Evolutionary conservation across 2,113 vertebrate species (phyloP), one percentile per base, ranked within the genome.

Genomic region (Gobio gobio): DNA sequence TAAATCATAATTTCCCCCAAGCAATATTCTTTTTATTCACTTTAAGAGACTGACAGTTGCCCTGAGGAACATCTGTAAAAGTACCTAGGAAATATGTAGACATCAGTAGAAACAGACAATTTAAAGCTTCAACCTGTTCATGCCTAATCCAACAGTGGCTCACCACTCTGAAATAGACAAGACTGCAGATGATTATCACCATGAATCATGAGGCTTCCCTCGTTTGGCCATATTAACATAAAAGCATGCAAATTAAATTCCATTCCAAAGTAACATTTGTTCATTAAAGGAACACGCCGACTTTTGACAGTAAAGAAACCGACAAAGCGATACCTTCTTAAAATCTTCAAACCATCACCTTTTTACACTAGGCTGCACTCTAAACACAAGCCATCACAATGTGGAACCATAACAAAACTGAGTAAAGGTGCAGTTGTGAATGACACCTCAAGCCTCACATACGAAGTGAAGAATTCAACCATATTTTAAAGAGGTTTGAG

Each of bases 361-460:
- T 54, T 76, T 76, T 51, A 54, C 47, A 75, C 47, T 72, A 40
- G 22, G 20, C 68, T 72, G 22, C 36, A 76, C 47, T 76, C 47
- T 10, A 29, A 54, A 76, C 47, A 76, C 49, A 54, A 26, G 18
- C 49, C 24, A 76, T 29, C 47, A 54, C 74, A 76, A 29, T 29
- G 29, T 29, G 29, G 29, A 54, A 54, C 14, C 49, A 54, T 54
- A 76, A 76, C 26, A 76, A 24, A 76, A 9, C 73, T 10, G 47
- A 22, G 12, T 20, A 47, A 54, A 20, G 24, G 74, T 33, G 49
- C 24, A 54, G 74, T 51, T 10, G 8, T 75, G 7, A 29, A 51
- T 75, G 47, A 29, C 5, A 8, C 73, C 6, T 70, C 33, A 22
- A 40, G 8, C 26, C 1, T 49, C 14, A 13, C 36, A 73, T 45